Percentiles rank a stretch among this genome's conserved stretches.
Evolutionary conservation across 2,797 vertebrate genomes (phyloP).

Genomic region (Clarias laeviceps): DNA sequence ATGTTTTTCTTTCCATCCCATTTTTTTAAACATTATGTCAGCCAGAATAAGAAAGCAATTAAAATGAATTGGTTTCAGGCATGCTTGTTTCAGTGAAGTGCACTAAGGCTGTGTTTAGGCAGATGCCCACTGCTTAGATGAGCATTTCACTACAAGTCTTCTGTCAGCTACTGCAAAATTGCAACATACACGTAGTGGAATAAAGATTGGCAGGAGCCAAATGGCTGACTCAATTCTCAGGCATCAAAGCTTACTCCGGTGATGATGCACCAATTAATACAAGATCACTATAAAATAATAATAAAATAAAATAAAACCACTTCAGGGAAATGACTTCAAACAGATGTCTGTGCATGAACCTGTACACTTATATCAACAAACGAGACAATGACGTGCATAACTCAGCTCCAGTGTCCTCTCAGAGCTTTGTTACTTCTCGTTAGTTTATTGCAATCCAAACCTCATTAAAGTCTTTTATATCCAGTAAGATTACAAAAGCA

Average conservation of each 20-base stretch:
- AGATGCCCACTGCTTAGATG: constrained; percentile 62
- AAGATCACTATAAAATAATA: background rate
- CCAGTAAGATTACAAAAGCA: background rate
- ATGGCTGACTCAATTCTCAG: constrained; percentile 1
- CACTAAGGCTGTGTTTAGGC: constrained; percentile 68
- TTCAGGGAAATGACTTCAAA: constrained; percentile 17
- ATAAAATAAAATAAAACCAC: constrained; percentile 2
- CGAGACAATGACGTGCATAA: background rate
- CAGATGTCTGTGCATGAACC: background rate
- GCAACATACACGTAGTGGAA: constrained; percentile 26
- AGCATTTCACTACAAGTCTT: constrained; percentile 31
- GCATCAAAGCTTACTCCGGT: constrained; percentile 24
- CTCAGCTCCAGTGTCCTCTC: background rate
- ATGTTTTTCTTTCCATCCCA: constrained; percentile 50
- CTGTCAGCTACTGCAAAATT: constrained; percentile 45
- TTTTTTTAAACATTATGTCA: constrained; percentile 56
- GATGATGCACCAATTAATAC: constrained; percentile 22
- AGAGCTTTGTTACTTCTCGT: background rate
- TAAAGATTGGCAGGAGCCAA: constrained; percentile 35
- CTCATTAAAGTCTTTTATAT: background rate
- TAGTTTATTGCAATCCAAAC: background rate
- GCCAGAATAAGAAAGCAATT: constrained; percentile 71
- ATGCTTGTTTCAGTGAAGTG: constrained; percentile 64
- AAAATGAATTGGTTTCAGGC: constrained; percentile 78
- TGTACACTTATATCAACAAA: background rate